Percentiles rank a stretch among this genome's conserved stretches.
Evolutionary conservation across 2,113 vertebrate genomes (phyloP).

Genomic region (Elephas maximus): DNA sequence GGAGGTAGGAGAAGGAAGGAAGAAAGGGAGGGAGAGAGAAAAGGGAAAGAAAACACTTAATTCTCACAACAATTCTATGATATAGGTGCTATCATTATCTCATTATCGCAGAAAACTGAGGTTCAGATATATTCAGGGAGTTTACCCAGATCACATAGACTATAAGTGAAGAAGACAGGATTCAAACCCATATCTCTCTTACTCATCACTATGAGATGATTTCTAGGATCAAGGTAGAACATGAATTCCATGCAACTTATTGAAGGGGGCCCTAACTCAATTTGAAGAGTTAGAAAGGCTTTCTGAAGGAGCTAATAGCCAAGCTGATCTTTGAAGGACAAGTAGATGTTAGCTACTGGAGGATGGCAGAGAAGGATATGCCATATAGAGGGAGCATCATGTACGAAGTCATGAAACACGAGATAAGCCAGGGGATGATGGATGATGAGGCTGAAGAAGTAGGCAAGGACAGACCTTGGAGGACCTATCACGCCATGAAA

Average conservation of each 20-base stretch:
- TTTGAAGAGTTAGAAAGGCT: no score
- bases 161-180: not conserved
- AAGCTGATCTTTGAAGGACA: not conserved
- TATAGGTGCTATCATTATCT: not conserved
- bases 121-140: not conserved
- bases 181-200: not conserved
- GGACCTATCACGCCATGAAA: not conserved
- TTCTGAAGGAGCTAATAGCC: no score
- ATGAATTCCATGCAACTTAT: not conserved
- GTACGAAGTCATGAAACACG: not conserved
- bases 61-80: not conserved
- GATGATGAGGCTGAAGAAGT: not conserved
- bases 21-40: no score
- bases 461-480: not conserved
- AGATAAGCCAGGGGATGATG: not conserved
- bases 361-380: not conserved
- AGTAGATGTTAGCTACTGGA: not conserved
- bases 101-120: not conserved
- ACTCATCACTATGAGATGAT: not conserved
- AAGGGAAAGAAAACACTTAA: not conserved
- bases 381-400: not conserved
- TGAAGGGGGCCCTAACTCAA: not conserved
- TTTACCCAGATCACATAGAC: not conserved
- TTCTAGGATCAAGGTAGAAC: not conserved
- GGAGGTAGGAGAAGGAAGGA: not conserved